Evolutionary conservation across 1,140 invertebrate genomes (phyloP), one percentile per base, ranked within the genome.

Genomic region (Drosophila nigrodunni): DNA sequence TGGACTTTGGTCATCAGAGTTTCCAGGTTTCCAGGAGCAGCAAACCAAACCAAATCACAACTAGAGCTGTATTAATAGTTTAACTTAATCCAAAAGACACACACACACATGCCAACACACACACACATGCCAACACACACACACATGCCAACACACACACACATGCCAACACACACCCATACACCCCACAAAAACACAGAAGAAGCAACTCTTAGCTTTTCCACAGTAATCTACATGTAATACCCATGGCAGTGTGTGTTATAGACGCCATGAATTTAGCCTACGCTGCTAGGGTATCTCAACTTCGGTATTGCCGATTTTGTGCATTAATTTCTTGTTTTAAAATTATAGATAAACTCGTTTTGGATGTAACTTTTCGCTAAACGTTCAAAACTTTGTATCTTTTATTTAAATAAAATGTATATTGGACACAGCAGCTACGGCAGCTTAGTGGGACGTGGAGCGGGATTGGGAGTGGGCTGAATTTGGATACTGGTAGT

Each of bases 391-490:
- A 88, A 88, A 87, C 82, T 87, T 67, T 77, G 73, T 80, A 80
- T 77, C 49, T 68, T 88, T 89, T 89, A 89, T 89, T 89, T 90
- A 89, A 89, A 89, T 89, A 89, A 87, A 87, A 87, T 85, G 69
- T 89, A 85, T 90, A 85, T 90, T 77, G 85, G 85, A 89, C 85
- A 89, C 86, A 89, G 85, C 85, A 88, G 83, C 83, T 88, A 80
- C 67, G 70, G 54, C 69, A 77, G 80, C 25, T 30, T 30, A 71
- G 78, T 74, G 69, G 71, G 44, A 60, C 39, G 54, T 21, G 66
- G 64, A 65, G 47, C 21, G 55, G 34, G 59, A 50, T 59, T 10
- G 46, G 58, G 75, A 46, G 8, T 34, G 59, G n/a, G 25, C 3
- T 30, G 2, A 2, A 30, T 30, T 6, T 30, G 25, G 25, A 30